Conservation (phyloP, 1,140 invertebrate species). For the Drosophila murphyi region DNA sequence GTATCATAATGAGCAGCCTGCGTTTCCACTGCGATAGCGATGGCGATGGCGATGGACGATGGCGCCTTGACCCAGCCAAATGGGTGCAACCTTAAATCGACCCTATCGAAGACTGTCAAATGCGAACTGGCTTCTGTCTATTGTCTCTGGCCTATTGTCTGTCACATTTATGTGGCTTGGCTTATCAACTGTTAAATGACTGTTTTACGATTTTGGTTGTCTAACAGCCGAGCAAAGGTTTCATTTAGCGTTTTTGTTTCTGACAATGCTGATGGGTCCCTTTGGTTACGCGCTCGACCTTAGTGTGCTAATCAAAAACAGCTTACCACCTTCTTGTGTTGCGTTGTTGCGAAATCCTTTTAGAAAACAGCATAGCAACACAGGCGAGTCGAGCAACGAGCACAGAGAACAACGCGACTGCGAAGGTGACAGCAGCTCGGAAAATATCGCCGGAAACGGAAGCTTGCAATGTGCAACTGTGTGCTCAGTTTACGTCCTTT, state of each 20-base stretch:
- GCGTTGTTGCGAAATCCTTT: slow-evolving; percentile 56
- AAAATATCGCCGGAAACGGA: slow-evolving; percentile 49
- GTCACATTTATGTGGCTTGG: not conserved
- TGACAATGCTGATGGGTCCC: slow-evolving; percentile 13
- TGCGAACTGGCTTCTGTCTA: not conserved
- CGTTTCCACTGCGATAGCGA: too few relatives aligned
- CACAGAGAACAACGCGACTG: slow-evolving; percentile 3
- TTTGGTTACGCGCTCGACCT: slow-evolving; percentile 34
- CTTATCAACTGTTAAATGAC: slow-evolving; percentile 15
- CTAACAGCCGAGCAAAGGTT: slow-evolving; percentile 34
- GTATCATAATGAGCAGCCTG: slow-evolving; percentile 19
- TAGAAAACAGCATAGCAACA: slow-evolving; percentile 28
- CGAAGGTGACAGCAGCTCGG: slow-evolving; percentile 21
- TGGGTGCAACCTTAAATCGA: slow-evolving; percentile 9
- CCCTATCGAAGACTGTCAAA: not conserved
- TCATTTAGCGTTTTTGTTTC: slow-evolving; percentile 18
- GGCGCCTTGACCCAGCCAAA: slow-evolving; percentile 13
- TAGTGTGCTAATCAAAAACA: slow-evolving; percentile 59
- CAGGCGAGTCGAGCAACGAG: not conserved
- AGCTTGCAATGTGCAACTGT: slow-evolving; percentile 28
- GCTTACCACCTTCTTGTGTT: slow-evolving; percentile 59
- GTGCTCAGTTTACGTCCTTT: slow-evolving; percentile 61
- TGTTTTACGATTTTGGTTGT: slow-evolving; percentile 58
- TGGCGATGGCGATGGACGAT: not conserved
- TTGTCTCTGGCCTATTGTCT: not conserved